Percentiles rank a stretch among this genome's conserved stretches.
Evolutionary conservation across 1,140 invertebrate genomes (phyloP).

Genomic region (Brachionus sp.): DNA sequence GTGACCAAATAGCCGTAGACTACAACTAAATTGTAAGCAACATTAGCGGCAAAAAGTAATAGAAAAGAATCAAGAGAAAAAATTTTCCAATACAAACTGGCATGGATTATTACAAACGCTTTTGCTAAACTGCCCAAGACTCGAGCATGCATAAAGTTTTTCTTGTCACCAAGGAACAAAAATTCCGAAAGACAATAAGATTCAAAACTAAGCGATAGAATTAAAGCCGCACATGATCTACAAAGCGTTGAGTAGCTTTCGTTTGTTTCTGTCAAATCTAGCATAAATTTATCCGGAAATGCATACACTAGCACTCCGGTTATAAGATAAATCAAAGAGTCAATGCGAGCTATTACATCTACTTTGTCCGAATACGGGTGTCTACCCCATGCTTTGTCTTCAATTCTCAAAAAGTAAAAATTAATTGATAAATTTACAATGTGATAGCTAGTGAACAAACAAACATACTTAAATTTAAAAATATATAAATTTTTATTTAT

Average conservation of each 20-base stretch:
- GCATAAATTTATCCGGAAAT: not conserved
- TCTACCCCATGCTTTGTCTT: not conserved
- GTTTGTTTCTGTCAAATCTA: not conserved
- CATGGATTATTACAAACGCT: not conserved
- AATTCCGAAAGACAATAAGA: conserved; percentile 1
- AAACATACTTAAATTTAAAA: not conserved
- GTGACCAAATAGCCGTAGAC: not conserved
- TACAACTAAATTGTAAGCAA: conserved; percentile 14
- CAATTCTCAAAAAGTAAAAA: not conserved
- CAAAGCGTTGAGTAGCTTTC: not conserved
- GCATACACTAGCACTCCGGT: not conserved
- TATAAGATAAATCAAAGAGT: not conserved
- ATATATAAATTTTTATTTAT: too few species aligned
- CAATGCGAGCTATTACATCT: not conserved
- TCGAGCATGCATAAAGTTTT: not conserved
- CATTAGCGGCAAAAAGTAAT: not conserved
- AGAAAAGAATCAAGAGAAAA: not conserved
- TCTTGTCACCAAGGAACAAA: not conserved
- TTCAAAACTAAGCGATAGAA: conserved; percentile 11
- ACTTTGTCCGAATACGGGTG: not conserved
- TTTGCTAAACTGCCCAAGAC: not conserved
- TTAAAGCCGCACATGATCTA: not conserved
- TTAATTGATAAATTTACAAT: not conserved
- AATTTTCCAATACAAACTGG: not conserved
- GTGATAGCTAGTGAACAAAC: not conserved